Conservation (phyloP, 2,113 vertebrate species). For the Rana temporaria region DNA sequence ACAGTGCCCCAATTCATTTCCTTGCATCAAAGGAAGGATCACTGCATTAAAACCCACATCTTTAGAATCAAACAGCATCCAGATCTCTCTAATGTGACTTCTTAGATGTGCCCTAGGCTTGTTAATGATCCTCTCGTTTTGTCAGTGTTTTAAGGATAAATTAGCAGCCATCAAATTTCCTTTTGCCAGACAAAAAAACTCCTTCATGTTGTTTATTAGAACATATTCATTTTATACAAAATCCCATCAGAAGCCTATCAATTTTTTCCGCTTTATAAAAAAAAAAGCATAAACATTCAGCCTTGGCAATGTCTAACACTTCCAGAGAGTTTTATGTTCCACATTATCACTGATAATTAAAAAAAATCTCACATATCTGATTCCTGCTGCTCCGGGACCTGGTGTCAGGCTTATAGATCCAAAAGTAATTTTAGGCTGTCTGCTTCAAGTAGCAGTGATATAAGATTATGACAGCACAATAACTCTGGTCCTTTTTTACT, state of each 20-base stretch:
- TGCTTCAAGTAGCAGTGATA: constrained; percentile 51
- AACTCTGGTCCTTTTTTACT: background rate
- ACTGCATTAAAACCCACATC: constrained; percentile 35
- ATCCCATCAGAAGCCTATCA: background rate
- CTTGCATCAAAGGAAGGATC: constrained; percentile 39
- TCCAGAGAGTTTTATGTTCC: constrained; percentile 30
- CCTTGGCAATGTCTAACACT: background rate
- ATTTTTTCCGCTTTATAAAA: constrained; percentile 4
- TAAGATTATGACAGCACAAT: constrained; percentile 48
- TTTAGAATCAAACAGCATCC: constrained; percentile 23
- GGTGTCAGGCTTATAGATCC: constrained; percentile 39
- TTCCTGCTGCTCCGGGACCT: constrained; percentile 29
- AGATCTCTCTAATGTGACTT: constrained; percentile 12
- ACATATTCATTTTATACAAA: constrained; percentile 10
- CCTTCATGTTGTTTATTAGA: constrained; percentile 41
- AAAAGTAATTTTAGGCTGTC: constrained; percentile 54
- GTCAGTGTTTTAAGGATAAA: constrained; percentile 28
- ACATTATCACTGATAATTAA: constrained; percentile 38
- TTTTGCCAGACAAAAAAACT: constrained; percentile 1
- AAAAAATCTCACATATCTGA: constrained; percentile 2
- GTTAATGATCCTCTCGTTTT: constrained; percentile 42
- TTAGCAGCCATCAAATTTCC: constrained; percentile 35
- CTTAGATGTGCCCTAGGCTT: constrained; percentile 4
- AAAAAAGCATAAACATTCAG: constrained; percentile 30
- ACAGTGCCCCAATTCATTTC: constrained; percentile 24